Percentiles rank a stretch among this genome's conserved stretches.
Evolutionary conservation across 2,888 invertebrate genomes (phyloP).

Genomic region (Pollenia griseotomentosa): DNA sequence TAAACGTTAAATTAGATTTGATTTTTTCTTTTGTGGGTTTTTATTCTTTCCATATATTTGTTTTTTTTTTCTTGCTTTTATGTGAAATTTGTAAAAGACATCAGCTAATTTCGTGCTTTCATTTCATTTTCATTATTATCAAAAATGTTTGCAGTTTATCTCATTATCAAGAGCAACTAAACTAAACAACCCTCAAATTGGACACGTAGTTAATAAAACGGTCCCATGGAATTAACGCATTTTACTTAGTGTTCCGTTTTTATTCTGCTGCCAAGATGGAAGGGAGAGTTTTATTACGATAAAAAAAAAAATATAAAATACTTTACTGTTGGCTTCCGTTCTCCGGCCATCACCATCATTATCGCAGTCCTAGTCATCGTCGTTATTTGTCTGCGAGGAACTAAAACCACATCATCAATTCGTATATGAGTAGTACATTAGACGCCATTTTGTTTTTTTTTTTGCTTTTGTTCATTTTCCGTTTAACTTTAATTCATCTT

Average conservation of each 20-base stretch:
- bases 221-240: slow-evolving; percentile 58
- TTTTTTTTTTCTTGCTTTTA: not conserved
- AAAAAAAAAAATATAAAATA: not conserved
- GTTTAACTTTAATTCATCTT: slow-evolving; percentile 63
- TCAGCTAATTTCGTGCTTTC: slow-evolving; percentile 50
- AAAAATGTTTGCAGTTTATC: slow-evolving; percentile 31
- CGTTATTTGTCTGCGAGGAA: slow-evolving; percentile 21
- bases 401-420: slow-evolving; percentile 46
- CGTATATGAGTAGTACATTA: slow-evolving; percentile 40
- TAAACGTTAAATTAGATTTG: slow-evolving; percentile 71
- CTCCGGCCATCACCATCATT: slow-evolving; percentile 18
- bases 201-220: slow-evolving; percentile 57
- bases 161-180: slow-evolving; percentile 60
- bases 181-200: slow-evolving; percentile 68
- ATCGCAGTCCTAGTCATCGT: slow-evolving; percentile 13
- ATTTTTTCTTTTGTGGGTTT: slow-evolving; percentile 49
- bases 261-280: slow-evolving; percentile 31
- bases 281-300: slow-evolving; percentile 17
- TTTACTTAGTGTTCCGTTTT: slow-evolving; percentile 34
- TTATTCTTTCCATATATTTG: not conserved
- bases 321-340: slow-evolving; percentile 56
- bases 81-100: slow-evolving; percentile 21
- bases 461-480: slow-evolving; percentile 44
- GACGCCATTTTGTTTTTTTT: slow-evolving; percentile 69
- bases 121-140: slow-evolving; percentile 6